Evolutionary conservation across 2,888 invertebrate genomes (phyloP).

Genomic region (Acanthococcus lagerstroemiae): DNA sequence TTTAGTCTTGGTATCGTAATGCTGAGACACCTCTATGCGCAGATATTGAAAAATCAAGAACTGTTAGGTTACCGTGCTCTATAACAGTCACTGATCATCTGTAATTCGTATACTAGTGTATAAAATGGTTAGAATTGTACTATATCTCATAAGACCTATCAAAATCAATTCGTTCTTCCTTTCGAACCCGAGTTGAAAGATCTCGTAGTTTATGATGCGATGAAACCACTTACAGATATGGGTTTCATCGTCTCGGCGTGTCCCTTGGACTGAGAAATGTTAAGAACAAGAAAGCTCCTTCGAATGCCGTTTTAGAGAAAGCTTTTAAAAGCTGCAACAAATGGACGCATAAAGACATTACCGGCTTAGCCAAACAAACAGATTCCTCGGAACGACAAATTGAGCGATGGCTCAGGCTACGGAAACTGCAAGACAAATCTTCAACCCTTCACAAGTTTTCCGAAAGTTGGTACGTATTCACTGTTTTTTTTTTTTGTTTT

Average conservation of each 20-base stretch:
- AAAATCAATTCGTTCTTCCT: not conserved
- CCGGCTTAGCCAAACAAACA: conserved; percentile 62
- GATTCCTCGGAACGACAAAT: conserved; percentile 78
- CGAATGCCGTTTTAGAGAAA: conserved; percentile 64
- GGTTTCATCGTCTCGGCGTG: conserved; percentile 69
- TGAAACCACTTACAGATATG: conserved; percentile 61
- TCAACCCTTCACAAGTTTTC: conserved; percentile 82
- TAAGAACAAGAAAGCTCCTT: conserved; percentile 62
- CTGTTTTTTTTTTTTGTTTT: not conserved
- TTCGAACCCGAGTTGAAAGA: too few species aligned
- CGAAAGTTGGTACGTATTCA: conserved; percentile 56
- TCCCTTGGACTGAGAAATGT: conserved; percentile 71
- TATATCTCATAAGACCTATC: too few species aligned
- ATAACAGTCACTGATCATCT: too few species aligned
- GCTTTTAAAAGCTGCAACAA: conserved; percentile 58
- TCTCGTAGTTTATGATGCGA: too few species aligned
- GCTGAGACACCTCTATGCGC: too few species aligned
- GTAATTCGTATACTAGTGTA: not conserved
- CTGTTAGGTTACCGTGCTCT: too few species aligned
- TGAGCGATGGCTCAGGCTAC: conserved; percentile 79
- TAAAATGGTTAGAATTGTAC: too few species aligned
- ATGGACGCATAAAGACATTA: conserved; percentile 69
- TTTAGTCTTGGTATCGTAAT: too few species aligned
- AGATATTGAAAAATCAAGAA: too few species aligned
- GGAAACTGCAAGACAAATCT: conserved; percentile 76